Evolutionary conservation across 2,888 invertebrate genomes (phyloP), one percentile per base, ranked within the genome.

Genomic region (Aleiodes alternator): DNA sequence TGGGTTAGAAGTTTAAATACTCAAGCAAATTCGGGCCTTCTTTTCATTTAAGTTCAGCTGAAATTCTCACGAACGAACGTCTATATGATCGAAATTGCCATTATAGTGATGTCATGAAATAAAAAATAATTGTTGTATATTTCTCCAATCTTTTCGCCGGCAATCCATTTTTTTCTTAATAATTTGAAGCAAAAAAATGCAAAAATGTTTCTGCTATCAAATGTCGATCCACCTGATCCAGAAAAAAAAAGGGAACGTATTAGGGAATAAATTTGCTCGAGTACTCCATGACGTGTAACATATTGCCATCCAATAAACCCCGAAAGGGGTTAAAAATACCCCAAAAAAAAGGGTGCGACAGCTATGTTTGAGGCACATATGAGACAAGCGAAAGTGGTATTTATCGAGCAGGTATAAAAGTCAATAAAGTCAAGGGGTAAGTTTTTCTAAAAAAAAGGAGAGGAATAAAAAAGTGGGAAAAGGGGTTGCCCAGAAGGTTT

Each of bases 241-340:
- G 23, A 68, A 61, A 76, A 72, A 56, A 53, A 53, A 34, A 6
- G 34, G 16, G 16, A 53, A 53, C 4, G 8, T 51, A 57, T 29
- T 29, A 9, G 16, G 14, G 16, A 31, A 31, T 29, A n/a, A 59
- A 59, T 59, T 59, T 59, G 31, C 29, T 75, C 61, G 66, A n/a
- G 38, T 72, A 71, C 70, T 70, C n/a, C 29, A 76, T 72, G 14
- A 70, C 53, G 64, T 43, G 57, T 64, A 71, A 82, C 80, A 80
- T 80, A 84, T 85, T 82, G 82, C 78, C 84, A 83, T 85, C 75
- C 79, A 84, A 85, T 85, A 83, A 82, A 78, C 75, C 72, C 59
- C 43, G 70, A 76, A 78, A 77, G 53, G 69, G 75, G 72, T 74
- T 72, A 59, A 51, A 55, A 56, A 53, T 12, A 14, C n/a, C n/a